Evolutionary conservation across 2,888 invertebrate species (phyloP).

Genomic region (Clostera curtula): DNA sequence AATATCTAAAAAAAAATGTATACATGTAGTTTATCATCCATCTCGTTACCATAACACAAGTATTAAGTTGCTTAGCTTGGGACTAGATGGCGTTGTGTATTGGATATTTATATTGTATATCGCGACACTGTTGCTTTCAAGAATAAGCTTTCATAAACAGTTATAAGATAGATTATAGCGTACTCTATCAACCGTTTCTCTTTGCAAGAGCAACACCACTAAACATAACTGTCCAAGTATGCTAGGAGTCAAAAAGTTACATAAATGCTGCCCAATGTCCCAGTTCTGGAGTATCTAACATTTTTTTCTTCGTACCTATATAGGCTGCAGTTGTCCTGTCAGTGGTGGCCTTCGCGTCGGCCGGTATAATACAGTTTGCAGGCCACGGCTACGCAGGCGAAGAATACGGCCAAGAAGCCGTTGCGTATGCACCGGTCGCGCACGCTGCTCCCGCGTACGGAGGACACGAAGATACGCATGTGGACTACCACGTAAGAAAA

Average conservation of each 20-base stretch:
- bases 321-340: conserved; percentile 60
- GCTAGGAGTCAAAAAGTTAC: background rate
- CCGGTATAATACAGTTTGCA: conserved; percentile 48
- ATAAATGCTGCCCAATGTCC: background rate
- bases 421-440: conserved; percentile 53
- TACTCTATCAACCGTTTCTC: no score
- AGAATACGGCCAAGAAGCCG: conserved; percentile 53
- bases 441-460: conserved; percentile 38
- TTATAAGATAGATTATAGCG: no score
- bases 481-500: conserved; percentile 62
- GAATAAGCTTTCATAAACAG: no score
- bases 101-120: no score
- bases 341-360: conserved; percentile 57
- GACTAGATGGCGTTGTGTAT: no score
- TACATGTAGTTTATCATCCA: no score
- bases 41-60: no score
- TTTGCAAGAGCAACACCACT: no score
- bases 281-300: background rate
- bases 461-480: conserved; percentile 58
- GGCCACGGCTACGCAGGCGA: conserved; percentile 53
- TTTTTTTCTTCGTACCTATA: background rate
- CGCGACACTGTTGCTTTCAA: no score
- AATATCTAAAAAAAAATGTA: no score
- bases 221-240: no score
- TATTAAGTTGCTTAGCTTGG: no score